Percentiles rank a stretch among this genome's conserved stretches.
Conservation (phyloP, 2,797 vertebrate species). For the Dicrostonyx torquatus region DNA sequence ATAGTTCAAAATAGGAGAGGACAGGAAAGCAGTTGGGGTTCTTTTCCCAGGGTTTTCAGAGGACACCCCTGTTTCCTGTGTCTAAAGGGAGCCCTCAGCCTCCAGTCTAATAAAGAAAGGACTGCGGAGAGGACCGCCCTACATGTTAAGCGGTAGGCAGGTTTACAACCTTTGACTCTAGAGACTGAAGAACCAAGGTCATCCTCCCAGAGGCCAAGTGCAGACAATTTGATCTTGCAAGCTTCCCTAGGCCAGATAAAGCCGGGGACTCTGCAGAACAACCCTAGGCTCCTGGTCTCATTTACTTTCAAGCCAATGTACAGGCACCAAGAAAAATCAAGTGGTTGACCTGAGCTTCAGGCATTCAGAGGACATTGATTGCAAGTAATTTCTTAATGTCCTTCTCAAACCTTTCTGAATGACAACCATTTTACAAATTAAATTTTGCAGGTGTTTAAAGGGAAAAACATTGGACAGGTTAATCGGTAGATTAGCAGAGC, state of each 20-base stretch:
- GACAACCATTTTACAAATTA: slow-evolving; percentile 79
- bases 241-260: slow-evolving; percentile 2
- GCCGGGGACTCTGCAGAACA: slow-evolving; percentile 57
- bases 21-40: slow-evolving; percentile 58
- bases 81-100: slow-evolving; percentile 5
- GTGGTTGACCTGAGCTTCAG: slow-evolving; percentile 47
- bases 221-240: slow-evolving; percentile 27
- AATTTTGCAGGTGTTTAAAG: slow-evolving; percentile 75
- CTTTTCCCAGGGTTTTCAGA: slow-evolving; percentile 55
- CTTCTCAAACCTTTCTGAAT: slow-evolving; percentile 74
- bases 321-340: slow-evolving; percentile 56
- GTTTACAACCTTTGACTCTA: slow-evolving; percentile 37
- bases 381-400: slow-evolving; percentile 72
- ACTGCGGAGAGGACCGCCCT: neutral
- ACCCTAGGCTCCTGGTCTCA: slow-evolving; percentile 44
- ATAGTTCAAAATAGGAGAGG: slow-evolving; percentile 69
- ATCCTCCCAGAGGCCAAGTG: neutral
- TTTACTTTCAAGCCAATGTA: slow-evolving; percentile 5
- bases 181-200: neutral
- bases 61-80: slow-evolving; percentile 50
- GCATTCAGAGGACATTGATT: slow-evolving; percentile 59
- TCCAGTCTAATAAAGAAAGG: neutral
- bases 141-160: neutral
- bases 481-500: slow-evolving; percentile 75
- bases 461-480: slow-evolving; percentile 66